Evolutionary conservation across 2,797 vertebrate species (phyloP).

Genomic region (Gephyroberyx darwinii): DNA sequence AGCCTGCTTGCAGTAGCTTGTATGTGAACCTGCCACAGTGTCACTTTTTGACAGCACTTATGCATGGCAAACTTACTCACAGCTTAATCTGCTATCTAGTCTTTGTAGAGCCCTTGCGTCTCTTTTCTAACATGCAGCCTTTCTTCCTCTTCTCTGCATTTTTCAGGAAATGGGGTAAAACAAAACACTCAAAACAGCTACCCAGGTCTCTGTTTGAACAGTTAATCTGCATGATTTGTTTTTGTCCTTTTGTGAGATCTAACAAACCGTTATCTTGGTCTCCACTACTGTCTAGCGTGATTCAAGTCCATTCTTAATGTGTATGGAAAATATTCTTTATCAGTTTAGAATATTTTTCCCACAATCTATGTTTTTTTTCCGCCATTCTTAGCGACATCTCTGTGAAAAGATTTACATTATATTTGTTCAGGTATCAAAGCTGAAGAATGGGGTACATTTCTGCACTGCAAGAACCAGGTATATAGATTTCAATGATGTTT

Average conservation of each 20-base stretch:
- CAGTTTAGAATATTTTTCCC: not conserved
- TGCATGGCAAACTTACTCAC: slow-evolving; percentile 21
- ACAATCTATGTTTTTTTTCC: slow-evolving; percentile 10
- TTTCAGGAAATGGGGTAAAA: slow-evolving; percentile 79
- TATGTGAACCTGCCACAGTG: not conserved
- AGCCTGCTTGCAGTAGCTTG: not conserved
- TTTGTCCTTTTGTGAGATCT: slow-evolving; percentile 32
- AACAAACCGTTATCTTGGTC: slow-evolving; percentile 5
- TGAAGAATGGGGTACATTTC: slow-evolving; percentile 87
- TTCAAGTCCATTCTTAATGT: slow-evolving; percentile 16
- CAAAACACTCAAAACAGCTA: slow-evolving; percentile 79
- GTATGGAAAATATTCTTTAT: not conserved
- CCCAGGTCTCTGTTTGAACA: slow-evolving; percentile 78
- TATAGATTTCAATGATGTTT: slow-evolving; percentile 8
- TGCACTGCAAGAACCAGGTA: slow-evolving; percentile 88
- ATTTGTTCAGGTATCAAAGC: slow-evolving; percentile 78
- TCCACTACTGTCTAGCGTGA: slow-evolving; percentile 11
- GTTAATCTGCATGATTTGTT: slow-evolving; percentile 54
- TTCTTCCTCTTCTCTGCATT: slow-evolving; percentile 55
- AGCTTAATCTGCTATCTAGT: slow-evolving; percentile 27
- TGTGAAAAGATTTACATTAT: slow-evolving; percentile 11
- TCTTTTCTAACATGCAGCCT: slow-evolving; percentile 63
- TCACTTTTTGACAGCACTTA: not conserved
- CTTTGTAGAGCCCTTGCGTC: slow-evolving; percentile 7
- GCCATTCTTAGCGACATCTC: not conserved